Conservation (phyloP, 2,113 vertebrate genomes). For the Eulemur rufifrons region DNA sequence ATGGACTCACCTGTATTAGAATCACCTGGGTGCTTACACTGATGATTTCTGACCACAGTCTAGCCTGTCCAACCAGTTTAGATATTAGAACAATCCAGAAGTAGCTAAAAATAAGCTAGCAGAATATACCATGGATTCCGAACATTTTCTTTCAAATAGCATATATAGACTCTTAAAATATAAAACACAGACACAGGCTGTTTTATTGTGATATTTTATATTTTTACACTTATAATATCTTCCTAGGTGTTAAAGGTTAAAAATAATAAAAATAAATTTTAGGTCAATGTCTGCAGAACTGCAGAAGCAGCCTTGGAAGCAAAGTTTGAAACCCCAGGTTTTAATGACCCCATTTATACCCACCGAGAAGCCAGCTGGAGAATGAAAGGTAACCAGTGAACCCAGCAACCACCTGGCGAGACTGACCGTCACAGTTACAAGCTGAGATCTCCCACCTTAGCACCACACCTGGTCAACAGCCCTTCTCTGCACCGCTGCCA, state of each 20-base stretch:
- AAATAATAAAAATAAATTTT: background rate
- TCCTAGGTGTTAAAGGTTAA: background rate
- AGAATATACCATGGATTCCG: background rate
- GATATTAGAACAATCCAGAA: background rate
- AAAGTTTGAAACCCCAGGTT: background rate
- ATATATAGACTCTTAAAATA: background rate
- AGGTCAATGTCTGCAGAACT: background rate
- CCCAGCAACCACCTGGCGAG: rapidly evolving
- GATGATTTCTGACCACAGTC: background rate
- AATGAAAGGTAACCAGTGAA: background rate
- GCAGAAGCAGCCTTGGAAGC: background rate
- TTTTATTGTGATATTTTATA: background rate
- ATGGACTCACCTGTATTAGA: background rate
- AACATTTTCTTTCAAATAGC: background rate
- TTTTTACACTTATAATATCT: background rate
- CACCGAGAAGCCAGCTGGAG: background rate
- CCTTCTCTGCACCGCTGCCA: background rate
- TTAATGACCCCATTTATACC: background rate
- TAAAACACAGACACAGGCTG: background rate
- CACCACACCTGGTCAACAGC: too few relatives aligned
- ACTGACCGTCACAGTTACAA: background rate
- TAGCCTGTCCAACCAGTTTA: background rate
- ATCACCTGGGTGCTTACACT: background rate
- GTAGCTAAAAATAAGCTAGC: background rate
- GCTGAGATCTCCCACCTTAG: background rate